Percentiles rank a stretch among this genome's conserved stretches.
Evolutionary conservation across 1,140 invertebrate genomes (phyloP).

Genomic region (Homarus americanus): DNA sequence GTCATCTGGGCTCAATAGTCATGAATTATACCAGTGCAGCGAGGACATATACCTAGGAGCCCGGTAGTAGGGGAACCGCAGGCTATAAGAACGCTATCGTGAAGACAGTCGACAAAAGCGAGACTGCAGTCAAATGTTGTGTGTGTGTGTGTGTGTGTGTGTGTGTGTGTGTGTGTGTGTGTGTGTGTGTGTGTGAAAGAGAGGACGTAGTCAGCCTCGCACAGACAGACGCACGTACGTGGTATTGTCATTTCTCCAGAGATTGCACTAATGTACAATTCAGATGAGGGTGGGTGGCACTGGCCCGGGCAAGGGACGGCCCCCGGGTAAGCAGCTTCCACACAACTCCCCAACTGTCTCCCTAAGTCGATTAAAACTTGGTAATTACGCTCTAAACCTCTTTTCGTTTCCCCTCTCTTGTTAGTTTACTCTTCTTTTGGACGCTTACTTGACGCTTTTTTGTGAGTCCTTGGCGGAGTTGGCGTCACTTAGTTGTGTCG

Average conservation of each 20-base stretch:
- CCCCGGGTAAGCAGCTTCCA: conserved; percentile 28
- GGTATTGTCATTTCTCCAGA: conserved; percentile 2
- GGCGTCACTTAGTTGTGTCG: too few relatives aligned
- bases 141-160: too few relatives aligned
- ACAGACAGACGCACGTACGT: conserved; percentile 4
- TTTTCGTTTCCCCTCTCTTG: conserved; percentile 45
- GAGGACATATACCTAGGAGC: too few relatives aligned
- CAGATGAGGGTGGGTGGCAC: conserved; percentile 17
- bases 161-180: too few relatives aligned
- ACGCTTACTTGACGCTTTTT: too few relatives aligned
- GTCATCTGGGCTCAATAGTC: too few relatives aligned
- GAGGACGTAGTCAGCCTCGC: not conserved
- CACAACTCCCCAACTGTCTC: conserved; percentile 38
- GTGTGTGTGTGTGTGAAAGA: not conserved
- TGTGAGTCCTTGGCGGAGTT: too few relatives aligned
- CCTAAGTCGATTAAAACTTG: conserved; percentile 63
- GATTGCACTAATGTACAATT: conserved; percentile 20
- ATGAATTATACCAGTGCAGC: too few relatives aligned
- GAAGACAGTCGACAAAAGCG: too few relatives aligned
- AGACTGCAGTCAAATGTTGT: too few relatives aligned
- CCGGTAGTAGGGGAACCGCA: too few relatives aligned
- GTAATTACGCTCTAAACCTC: conserved; percentile 62
- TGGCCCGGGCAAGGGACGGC: not conserved
- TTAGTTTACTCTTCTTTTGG: conserved; percentile 24
- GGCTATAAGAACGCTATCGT: too few relatives aligned